These are phyloP conservation scores for Paratilapia polleni DNA, from an alignment of 2,113 vertebrate genomes.

Conservation along the genomic window DNA sequence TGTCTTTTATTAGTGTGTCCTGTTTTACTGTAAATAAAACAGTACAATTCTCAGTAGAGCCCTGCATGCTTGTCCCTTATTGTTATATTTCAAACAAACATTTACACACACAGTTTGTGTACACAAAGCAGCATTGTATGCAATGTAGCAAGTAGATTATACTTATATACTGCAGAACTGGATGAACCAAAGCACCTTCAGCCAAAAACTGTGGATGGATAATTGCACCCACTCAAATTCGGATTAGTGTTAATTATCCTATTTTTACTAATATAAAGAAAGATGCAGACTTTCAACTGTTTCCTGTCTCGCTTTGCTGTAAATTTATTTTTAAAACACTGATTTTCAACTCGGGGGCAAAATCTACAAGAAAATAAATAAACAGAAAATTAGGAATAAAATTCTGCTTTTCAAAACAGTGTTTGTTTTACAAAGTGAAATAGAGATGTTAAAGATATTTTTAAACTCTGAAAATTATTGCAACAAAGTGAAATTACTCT, in stretches of 20 bases:
- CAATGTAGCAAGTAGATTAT: not conserved
- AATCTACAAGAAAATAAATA: no score
- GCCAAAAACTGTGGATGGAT: not conserved
- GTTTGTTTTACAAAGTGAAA: not conserved
- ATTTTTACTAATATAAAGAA: not conserved
- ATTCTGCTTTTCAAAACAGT: not conserved
- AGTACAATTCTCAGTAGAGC: conserved; percentile 36
- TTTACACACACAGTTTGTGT: conserved; percentile 24
- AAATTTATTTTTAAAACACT: not conserved
- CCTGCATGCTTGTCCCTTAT: conserved; percentile 27
- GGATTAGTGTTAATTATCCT: not conserved
- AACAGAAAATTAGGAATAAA: no score
- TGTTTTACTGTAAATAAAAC: conserved; percentile 62
- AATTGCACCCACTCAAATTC: not conserved
- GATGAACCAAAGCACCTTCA: not conserved
- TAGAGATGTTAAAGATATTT: no score
- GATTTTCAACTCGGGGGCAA: not conserved
- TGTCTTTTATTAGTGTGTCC: conserved; percentile 63
- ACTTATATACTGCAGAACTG: not conserved
- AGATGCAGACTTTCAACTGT: not conserved
- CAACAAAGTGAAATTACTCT: not conserved
- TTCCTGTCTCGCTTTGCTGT: not conserved
- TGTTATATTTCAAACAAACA: conserved; percentile 36
- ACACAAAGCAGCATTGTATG: not conserved
- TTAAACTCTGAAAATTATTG: not conserved